Percentiles rank a stretch among this genome's conserved stretches.
Conservation (phyloP, 2,113 vertebrate species). For the Mirounga angustirostris region DNA sequence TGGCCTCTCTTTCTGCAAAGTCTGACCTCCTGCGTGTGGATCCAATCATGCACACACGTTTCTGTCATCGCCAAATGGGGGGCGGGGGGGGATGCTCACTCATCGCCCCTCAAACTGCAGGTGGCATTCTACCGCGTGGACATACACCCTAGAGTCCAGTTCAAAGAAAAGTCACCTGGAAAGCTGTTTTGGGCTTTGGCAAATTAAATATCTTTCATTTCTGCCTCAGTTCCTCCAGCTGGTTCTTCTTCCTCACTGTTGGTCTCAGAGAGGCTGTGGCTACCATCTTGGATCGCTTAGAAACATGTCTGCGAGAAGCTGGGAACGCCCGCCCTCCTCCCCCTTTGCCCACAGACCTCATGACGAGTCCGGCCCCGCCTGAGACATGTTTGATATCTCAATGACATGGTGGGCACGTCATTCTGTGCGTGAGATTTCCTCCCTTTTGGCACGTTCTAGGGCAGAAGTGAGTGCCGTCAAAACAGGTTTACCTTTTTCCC, state of each 20-base stretch:
- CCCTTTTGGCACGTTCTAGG: background rate
- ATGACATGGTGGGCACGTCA: background rate
- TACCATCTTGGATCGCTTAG: slow-evolving; percentile 84
- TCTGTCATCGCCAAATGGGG: accelerated
- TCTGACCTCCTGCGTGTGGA: accelerated
- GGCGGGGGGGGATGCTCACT: background rate
- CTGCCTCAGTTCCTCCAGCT: background rate
- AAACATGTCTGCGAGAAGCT: background rate
- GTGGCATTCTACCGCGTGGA: accelerated
- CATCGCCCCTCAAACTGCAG: accelerated
- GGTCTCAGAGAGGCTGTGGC: slow-evolving; percentile 87
- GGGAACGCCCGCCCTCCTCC: background rate
- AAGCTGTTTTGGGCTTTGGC: slow-evolving; percentile 87
- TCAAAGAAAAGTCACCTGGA: slow-evolving; percentile 83
- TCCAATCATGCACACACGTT: accelerated
- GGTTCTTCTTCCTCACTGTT: slow-evolving; percentile 88
- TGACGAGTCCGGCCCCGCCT: accelerated
- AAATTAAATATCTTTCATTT: slow-evolving; percentile 72
- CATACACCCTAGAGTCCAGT: accelerated
- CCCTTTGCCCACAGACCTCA: too few species aligned
- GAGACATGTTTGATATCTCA: accelerated
- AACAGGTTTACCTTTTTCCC: background rate
- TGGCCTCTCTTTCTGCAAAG: background rate
- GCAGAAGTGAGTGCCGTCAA: background rate
- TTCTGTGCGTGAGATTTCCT: background rate